Base-by-base conservation (phyloP, 2,797 vertebrate genomes). In the Sparus aurata region DNA sequence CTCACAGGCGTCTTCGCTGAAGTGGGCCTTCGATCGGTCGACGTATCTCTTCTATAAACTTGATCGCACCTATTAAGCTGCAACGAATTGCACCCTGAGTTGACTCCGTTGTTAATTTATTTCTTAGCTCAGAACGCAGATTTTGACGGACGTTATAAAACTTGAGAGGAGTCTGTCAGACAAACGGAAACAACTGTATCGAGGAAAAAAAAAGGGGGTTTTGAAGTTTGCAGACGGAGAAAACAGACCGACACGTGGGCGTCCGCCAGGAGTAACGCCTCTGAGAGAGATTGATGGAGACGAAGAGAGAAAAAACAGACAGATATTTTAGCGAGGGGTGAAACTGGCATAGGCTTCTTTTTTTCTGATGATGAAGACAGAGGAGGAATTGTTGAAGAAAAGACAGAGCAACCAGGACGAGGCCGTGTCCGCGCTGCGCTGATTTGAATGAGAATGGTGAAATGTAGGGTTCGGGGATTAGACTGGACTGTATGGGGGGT, bases 221-320 rank as follows among this genome's bases (percentile, higher is more conserved):
- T 54, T 60, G 57, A 69, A 58, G 75, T 50, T 71, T 46, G 61
- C n/a, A 64, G 69, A 77, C 1, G 13, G 67, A 76, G 46, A 72
- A 81, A 84, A 72, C 53, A 65, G 85, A 84, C 79, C 79, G 71
- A 73, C 57, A 54, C 65, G 25, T 34, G 11, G 58, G 15, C 23
- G 11, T 22, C 9, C 0, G 57, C 72, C 76, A 84, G 76, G 22
- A 66, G 69, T 49, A 20, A 72, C n/a, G 15, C 62, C 77, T 74
- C 49, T 0, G 3, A 69, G 46, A 46, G 45, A 73, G 69, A 70
- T 43, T 83, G 41, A 76, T 76, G 69, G 62, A 69, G 59, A 68
- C 47, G 13, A 11, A 50, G 16, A 25, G 60, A 53, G 16, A 43
- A 25, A 2, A 68, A 68, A 52, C 46, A 38, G 57, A 30, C 30